These are phyloP conservation scores for Onychostruthus taczanowskii DNA, from an alignment of 2,113 vertebrate species.

Conservation along the genomic window DNA sequence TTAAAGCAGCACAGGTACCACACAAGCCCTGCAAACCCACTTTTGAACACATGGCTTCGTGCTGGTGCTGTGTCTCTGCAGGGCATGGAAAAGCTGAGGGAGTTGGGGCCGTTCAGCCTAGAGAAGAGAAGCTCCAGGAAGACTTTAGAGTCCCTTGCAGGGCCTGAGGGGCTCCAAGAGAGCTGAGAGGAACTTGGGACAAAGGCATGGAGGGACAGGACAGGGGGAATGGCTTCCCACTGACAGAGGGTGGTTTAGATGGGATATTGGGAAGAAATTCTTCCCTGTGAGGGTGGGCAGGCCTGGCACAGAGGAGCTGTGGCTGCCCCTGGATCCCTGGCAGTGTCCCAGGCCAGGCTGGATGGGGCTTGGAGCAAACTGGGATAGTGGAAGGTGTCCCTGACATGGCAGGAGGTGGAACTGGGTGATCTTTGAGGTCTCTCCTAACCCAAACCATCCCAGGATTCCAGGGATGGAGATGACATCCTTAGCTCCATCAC, in stretches of 20 bases:
- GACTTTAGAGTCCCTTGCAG: neutral
- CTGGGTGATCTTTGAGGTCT: fast-evolving
- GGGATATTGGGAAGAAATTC: fast-evolving
- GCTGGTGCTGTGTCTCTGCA: fast-evolving
- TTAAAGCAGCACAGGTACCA: neutral
- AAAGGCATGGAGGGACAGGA: neutral
- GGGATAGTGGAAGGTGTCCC: neutral
- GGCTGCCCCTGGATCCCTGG: neutral
- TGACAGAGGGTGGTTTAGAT: neutral
- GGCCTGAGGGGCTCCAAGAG: neutral
- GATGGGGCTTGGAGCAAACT: fast-evolving
- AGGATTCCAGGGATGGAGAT: neutral
- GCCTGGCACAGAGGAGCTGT: neutral
- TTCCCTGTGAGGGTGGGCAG: fast-evolving
- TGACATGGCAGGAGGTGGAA: neutral
- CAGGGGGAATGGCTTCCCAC: neutral
- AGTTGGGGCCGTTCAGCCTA: neutral
- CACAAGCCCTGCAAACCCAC: neutral
- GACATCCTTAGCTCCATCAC: neutral
- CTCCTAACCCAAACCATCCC: neutral
- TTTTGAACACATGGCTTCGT: fast-evolving
- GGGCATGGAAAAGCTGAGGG: neutral
- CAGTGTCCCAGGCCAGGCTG: fast-evolving
- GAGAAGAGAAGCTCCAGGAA: neutral
- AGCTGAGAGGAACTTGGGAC: neutral